Conservation (phyloP, 1,140 invertebrate genomes). For the Dendroctonus valens region DNA sequence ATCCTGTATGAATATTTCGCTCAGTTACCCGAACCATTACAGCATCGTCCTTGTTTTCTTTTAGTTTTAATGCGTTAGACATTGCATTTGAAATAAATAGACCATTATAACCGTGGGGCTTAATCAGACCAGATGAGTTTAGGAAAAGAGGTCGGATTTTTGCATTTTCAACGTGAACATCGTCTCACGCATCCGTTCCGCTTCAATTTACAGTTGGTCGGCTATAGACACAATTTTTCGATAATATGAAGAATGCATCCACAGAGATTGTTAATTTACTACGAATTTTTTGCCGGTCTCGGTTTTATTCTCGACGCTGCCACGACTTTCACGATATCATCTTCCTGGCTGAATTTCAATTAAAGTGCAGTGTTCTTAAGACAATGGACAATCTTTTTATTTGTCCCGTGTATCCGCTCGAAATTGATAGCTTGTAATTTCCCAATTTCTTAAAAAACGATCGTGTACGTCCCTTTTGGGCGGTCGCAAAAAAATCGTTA, state of each 20-base stretch:
- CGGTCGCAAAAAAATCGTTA: constrained; percentile 1
- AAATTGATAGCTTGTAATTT: constrained; percentile 26
- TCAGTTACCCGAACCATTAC: too few species aligned
- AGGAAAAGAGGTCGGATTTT: too few species aligned
- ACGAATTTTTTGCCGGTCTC: constrained; percentile 23
- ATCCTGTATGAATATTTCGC: too few species aligned
- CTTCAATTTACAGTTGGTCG: too few species aligned
- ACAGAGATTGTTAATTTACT: constrained; percentile 31
- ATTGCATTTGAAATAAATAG: too few species aligned
- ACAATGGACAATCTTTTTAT: constrained; percentile 33
- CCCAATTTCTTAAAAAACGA: constrained; percentile 17
- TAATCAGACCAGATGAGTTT: too few species aligned
- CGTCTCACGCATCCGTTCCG: too few species aligned
- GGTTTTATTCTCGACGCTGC: constrained; percentile 29
- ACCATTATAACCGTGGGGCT: too few species aligned
- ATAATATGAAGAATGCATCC: background rate
- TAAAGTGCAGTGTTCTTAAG: constrained; percentile 29
- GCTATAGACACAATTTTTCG: too few species aligned
- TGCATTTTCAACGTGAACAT: too few species aligned
- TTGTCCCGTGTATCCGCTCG: constrained; percentile 17
- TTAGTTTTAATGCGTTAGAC: too few species aligned
- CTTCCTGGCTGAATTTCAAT: constrained; percentile 34
- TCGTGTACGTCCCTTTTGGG: constrained; percentile 19
- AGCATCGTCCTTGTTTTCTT: too few species aligned
- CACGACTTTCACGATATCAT: constrained; percentile 36